phyloP scores from a whole-genome alignment of 2,113 vertebrate genomes.

The Catagonus wagneri region DNA sequence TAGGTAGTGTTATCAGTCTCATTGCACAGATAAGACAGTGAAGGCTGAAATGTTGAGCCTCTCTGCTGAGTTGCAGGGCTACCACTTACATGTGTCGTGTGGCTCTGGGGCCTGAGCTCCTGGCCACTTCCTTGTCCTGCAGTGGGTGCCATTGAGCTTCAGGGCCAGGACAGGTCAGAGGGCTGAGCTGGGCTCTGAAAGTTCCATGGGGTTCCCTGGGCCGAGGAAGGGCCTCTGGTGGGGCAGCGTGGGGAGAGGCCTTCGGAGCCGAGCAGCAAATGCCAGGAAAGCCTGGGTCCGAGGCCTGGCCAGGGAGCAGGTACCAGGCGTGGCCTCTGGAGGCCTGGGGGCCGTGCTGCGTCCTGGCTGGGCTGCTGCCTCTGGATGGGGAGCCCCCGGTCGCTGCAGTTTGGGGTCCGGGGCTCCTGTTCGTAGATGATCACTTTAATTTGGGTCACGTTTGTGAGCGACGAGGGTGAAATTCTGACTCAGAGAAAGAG shows the following conservation, averaged over 20 bases:
- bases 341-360: fast-evolving
- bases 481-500: slow-evolving; percentile 47
- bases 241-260: not conserved
- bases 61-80: not conserved
- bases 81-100: not conserved
- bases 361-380: not conserved
- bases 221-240: not conserved
- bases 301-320: not conserved
- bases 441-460: slow-evolving; percentile 4
- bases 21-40: not conserved
- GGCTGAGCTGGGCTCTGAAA: not conserved
- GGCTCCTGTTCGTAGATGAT: not conserved
- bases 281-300: not conserved
- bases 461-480: slow-evolving; percentile 26
- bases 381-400: not conserved
- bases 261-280: not conserved
- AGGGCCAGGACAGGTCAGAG: not conserved
- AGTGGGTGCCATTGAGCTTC: not conserved
- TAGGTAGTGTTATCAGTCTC: not conserved
- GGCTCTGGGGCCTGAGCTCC: not conserved
- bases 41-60: not conserved
- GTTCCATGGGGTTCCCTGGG: not conserved
- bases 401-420: not conserved
- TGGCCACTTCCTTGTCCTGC: not conserved
- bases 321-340: too few species aligned